Percentiles rank a stretch among this genome's conserved stretches.
These are phyloP conservation scores for Malacoctenus gilli DNA, from an alignment of 2,797 vertebrate species.

Conservation along the genomic window DNA sequence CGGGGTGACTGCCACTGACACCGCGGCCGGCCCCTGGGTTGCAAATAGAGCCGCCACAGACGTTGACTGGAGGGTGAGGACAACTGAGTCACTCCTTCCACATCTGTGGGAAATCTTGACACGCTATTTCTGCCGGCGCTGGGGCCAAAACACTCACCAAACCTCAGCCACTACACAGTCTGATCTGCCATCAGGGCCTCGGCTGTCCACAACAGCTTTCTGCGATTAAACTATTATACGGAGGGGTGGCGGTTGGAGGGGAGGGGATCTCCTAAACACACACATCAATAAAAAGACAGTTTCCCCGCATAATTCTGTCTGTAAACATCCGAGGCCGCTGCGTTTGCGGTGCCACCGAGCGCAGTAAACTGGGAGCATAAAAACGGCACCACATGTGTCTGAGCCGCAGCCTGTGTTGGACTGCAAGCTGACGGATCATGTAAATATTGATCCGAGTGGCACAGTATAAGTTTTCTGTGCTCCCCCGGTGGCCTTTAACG, in stretches of 20 bases:
- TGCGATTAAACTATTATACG: neutral
- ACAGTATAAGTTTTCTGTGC: neutral
- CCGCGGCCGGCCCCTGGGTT: constrained; percentile 4
- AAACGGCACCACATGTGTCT: neutral
- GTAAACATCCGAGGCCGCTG: neutral
- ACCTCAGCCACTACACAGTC: constrained; percentile 1
- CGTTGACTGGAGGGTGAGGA: constrained; percentile 42
- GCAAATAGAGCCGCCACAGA: constrained; percentile 40
- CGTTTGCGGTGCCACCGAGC: too few species aligned
- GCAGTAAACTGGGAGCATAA: too few species aligned
- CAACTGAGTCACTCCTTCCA: constrained; percentile 67
- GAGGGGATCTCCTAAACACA: neutral
- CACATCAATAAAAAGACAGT: neutral
- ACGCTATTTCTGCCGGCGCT: constrained; percentile 29
- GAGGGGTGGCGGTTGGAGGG: too few species aligned
- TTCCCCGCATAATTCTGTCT: neutral
- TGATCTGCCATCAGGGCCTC: constrained; percentile 1
- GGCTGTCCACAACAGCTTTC: constrained; percentile 7
- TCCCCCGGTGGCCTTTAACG: too few species aligned
- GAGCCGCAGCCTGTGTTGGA: neutral
- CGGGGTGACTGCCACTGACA: constrained; percentile 13
- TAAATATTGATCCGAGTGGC: neutral
- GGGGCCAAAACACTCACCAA: constrained; percentile 21
- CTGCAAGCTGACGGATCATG: neutral
- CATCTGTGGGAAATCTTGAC: constrained; percentile 51